phyloP scores from a whole-genome alignment of 2,797 vertebrate species.

The Eupleurogrammus muticus region DNA sequence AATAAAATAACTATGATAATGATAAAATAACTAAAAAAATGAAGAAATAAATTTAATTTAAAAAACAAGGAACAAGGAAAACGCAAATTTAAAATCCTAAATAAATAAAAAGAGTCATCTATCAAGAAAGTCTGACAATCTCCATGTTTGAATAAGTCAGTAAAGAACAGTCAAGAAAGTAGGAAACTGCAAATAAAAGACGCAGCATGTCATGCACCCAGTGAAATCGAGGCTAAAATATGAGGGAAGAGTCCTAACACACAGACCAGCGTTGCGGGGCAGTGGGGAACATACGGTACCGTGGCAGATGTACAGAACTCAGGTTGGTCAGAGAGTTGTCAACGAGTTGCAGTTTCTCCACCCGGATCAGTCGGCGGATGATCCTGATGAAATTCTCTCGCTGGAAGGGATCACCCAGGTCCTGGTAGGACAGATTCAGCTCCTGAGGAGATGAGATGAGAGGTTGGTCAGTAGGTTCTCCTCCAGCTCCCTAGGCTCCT shows the following conservation, averaged over 20 bases:
- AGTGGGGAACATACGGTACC: constrained; percentile 70
- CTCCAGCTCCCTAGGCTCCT: background rate
- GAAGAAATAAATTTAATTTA: background rate
- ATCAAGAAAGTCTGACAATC: background rate
- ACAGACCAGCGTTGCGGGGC: background rate
- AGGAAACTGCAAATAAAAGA: background rate
- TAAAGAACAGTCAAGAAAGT: background rate
- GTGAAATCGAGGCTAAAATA: too few species aligned
- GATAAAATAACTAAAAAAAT: background rate
- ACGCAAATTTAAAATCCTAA: too few species aligned
- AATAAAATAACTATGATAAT: too few species aligned
- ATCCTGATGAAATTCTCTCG: constrained; percentile 91
- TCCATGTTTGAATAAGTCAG: too few species aligned
- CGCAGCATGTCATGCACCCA: background rate
- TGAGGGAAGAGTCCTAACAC: too few species aligned
- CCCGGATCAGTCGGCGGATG: constrained; percentile 90
- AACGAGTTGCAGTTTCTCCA: constrained; percentile 92
- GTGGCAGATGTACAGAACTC: constrained; percentile 93
- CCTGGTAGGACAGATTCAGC: constrained; percentile 95
- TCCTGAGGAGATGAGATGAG: constrained; percentile 78
- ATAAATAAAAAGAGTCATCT: background rate
- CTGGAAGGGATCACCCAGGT: constrained; percentile 92
- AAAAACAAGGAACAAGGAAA: background rate
- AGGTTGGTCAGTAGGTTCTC: background rate
- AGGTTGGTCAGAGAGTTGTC: constrained; percentile 91